Conservation (phyloP, 2,113 vertebrate species). For the Microcebus murinus region DNA sequence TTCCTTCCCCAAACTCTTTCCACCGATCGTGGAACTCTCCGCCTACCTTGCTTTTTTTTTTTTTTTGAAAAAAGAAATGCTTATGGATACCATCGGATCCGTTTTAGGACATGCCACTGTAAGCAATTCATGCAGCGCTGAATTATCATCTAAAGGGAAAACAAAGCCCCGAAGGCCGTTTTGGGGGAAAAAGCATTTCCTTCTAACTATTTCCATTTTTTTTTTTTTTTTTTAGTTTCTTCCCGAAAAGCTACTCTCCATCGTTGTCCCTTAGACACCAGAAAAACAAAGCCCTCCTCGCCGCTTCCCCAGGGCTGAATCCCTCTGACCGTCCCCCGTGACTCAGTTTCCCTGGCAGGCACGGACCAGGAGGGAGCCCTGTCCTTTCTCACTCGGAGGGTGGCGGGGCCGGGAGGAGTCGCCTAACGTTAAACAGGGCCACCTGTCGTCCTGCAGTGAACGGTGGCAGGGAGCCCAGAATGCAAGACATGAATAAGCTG, state of each 20-base stretch:
- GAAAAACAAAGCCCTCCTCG: not conserved
- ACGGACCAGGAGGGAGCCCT: not conserved
- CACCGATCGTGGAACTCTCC: not conserved
- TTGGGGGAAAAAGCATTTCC: not conserved
- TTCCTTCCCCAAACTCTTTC: not conserved
- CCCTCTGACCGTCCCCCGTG: not conserved
- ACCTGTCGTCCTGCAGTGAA: slow-evolving; percentile 42
- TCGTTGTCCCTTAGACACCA: not conserved
- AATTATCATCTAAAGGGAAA: slow-evolving; percentile 42
- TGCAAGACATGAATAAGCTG: slow-evolving; percentile 75
- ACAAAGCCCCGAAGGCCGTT: not conserved
- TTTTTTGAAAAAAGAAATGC: slow-evolving; percentile 3
- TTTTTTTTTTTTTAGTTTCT: slow-evolving; percentile 17
- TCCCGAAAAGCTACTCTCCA: not conserved
- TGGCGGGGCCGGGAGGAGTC: not conserved
- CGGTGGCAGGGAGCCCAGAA: slow-evolving; percentile 71
- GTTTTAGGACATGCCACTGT: not conserved
- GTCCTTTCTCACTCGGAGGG: not conserved
- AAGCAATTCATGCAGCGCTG: not conserved
- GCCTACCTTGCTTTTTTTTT: not conserved
- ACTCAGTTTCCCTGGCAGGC: not conserved
- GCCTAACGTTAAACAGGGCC: slow-evolving; percentile 71
- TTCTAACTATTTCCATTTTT: not conserved
- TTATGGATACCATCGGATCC: not conserved
- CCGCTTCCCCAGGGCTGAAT: not conserved